Evolutionary conservation across 2,113 vertebrate genomes (phyloP).

Genomic region (Oreocharis arfaki): DNA sequence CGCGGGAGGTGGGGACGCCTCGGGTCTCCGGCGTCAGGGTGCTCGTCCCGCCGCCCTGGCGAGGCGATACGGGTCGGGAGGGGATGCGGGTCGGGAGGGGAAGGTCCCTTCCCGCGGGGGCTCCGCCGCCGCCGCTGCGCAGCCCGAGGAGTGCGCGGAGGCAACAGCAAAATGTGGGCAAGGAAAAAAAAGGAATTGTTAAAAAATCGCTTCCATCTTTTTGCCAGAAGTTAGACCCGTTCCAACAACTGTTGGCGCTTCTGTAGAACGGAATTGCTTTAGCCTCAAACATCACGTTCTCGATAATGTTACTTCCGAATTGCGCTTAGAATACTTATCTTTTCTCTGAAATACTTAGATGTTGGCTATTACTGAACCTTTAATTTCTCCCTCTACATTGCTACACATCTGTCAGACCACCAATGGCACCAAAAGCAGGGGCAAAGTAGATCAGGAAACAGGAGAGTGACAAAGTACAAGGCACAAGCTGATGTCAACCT

Average conservation of each 20-base stretch:
- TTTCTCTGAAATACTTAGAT: not conserved
- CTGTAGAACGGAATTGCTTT: fast-evolving
- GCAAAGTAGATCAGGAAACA: not conserved
- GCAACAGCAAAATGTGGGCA: not conserved
- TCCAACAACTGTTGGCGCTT: not conserved
- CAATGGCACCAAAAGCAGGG: not conserved
- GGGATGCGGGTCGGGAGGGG: not conserved
- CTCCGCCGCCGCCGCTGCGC: not conserved
- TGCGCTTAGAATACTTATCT: fast-evolving
- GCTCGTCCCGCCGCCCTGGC: not conserved
- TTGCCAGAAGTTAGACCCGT: not conserved
- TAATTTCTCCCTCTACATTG: not conserved
- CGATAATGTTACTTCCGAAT: fast-evolving
- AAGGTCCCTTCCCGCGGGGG: not conserved
- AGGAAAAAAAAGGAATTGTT: too few relatives aligned
- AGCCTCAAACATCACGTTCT: fast-evolving
- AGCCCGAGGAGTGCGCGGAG: not conserved
- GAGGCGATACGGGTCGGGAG: too few relatives aligned
- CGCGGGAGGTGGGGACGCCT: not conserved
- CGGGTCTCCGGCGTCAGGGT: not conserved
- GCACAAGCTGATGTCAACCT: not conserved
- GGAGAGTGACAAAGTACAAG: not conserved
- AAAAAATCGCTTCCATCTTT: not conserved
- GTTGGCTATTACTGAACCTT: not conserved
- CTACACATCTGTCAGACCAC: not conserved